Evolutionary conservation across 1,140 invertebrate species (phyloP), one percentile per base, ranked within the genome.

Genomic region (Probaryconus sp.): DNA sequence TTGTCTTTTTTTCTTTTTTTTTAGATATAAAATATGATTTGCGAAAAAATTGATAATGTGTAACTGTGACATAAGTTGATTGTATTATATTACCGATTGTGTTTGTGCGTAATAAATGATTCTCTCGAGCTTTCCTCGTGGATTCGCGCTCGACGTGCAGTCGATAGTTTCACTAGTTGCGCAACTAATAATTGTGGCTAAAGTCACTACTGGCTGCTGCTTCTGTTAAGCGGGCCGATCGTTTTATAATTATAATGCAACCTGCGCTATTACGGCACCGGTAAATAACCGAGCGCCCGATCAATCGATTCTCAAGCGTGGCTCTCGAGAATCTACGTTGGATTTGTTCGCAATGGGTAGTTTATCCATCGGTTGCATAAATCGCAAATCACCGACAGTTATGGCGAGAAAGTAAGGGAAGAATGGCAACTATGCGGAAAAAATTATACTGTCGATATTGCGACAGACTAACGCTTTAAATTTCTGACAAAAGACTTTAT

Each of bases 341-440:
- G 63, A 61, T 50, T 76, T 60, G 43, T 43, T 50, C 38, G 68
- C 56, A 55, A 76, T 76, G 63, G 68, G 58, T 55, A 63, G 63
- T 71, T 76, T 71, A 68, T 67, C 43, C 55, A 40, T 20, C 45
- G 51, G 51, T 76, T 76, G 67, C 73, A 76, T 76, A 76, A 71
- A 71, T 72, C 51, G 63, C 68, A 72, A 76, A 76, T 76, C 68
- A 64, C 61, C 47, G 48, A 72, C 68, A 56, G 68, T 76, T 76
- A 76, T 72, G 64, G 68, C 74, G 74, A 71, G 74, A 76, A 76
- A 76, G 74, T 65, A 26, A 37, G 69, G 64, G 74, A 76, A 76
- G 74, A 72, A 71, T 63, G 64, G 74, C 43, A 76, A 58, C 68
- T 69, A 72, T 71, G 74, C 68, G 74, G 68, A 72, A 76, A 76